These are phyloP conservation scores for Mimumesa dahlbomi DNA, from an alignment of 2,888 invertebrate species.

Conservation along the genomic window DNA sequence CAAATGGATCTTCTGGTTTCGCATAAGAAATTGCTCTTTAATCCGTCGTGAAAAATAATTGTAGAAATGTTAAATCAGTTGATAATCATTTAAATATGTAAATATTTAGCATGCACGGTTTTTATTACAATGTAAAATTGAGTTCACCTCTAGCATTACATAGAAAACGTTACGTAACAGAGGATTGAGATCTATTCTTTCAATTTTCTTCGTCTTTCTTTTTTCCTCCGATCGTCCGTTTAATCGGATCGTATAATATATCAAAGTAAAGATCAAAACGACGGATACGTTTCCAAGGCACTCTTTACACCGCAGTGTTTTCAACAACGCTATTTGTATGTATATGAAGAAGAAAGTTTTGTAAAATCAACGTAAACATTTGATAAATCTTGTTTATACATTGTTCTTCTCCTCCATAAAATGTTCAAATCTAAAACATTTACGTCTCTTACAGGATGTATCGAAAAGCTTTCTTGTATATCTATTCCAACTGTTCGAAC, in stretches of 20 bases:
- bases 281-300: constrained; percentile 46
- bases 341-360: constrained; percentile 1
- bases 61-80: no score
- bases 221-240: not conserved
- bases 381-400: no score
- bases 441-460: no score
- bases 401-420: no score
- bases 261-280: constrained; percentile 23
- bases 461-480: no score
- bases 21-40: no score
- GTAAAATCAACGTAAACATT: not conserved
- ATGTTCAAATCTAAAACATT: no score
- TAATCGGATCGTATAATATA: not conserved
- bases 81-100: no score
- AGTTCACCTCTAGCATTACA: not conserved
- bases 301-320: constrained; percentile 37
- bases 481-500: no score
- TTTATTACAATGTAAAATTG: not conserved
- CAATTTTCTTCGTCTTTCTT: constrained; percentile 16
- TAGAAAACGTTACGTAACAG: constrained; percentile 14
- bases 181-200: constrained; percentile 47
- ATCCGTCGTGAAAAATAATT: no score
- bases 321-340: constrained; percentile 11
- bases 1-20: no score
- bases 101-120: not conserved